Percentiles rank a stretch among this genome's conserved stretches.
Conservation (phyloP, 2,797 vertebrate species). For the Thunnus albacares region DNA sequence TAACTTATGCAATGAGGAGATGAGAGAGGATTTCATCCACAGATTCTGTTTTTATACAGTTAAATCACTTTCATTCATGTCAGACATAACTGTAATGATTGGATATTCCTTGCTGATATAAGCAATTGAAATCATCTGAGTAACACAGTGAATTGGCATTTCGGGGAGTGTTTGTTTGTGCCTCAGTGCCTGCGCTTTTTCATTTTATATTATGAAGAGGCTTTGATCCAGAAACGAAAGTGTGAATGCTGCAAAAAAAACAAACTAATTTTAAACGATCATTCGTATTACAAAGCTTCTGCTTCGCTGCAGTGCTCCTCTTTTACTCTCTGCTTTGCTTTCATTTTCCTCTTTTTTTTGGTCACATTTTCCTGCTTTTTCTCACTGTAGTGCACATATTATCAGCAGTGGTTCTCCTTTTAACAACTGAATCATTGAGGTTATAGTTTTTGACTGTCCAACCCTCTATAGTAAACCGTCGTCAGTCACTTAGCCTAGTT, state of each 20-base stretch:
- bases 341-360: neutral
- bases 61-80: constrained; percentile 20
- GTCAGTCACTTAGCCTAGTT: neutral
- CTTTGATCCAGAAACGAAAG: constrained; percentile 34
- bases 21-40: constrained; percentile 32
- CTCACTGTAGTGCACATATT: neutral
- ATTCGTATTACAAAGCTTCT: constrained; percentile 14
- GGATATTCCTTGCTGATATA: constrained; percentile 13
- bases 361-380: neutral
- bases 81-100: neutral
- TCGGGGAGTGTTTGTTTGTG: neutral
- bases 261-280: constrained; percentile 4
- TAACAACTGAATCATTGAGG: neutral
- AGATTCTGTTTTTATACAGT: constrained; percentile 6
- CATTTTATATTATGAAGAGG: constrained; percentile 22
- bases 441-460: neutral
- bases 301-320: constrained; percentile 9
- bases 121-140: constrained; percentile 13
- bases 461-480: neutral
- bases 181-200: neutral
- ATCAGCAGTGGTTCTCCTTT: neutral
- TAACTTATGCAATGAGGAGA: neutral
- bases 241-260: constrained; percentile 15
- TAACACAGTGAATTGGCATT: neutral
- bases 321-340: constrained; percentile 3